Conservation (phyloP, 2,113 vertebrate species). For the Butorides virescens region DNA sequence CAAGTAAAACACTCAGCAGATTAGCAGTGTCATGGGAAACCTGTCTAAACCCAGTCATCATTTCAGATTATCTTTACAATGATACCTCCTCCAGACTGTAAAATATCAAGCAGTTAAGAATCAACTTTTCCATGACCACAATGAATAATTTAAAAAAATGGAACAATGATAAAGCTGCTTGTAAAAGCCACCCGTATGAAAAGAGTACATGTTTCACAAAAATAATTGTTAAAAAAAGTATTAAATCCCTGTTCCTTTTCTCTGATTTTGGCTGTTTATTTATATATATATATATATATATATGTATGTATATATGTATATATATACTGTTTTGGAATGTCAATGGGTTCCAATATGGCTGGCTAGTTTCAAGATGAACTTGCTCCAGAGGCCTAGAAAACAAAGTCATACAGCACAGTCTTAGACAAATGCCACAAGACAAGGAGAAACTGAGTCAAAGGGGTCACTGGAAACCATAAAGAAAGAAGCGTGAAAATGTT, state of each 20-base stretch:
- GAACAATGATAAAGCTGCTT: slow-evolving; percentile 80
- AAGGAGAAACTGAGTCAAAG: slow-evolving; percentile 58
- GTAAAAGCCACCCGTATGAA: slow-evolving; percentile 85
- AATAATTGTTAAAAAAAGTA: slow-evolving; percentile 84
- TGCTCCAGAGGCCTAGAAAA: slow-evolving; percentile 94
- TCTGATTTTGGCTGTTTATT: slow-evolving; percentile 83
- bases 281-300: slow-evolving; percentile 36
- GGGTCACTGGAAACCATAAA: slow-evolving; percentile 43
- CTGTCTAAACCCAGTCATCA: slow-evolving; percentile 53
- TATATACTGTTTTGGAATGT: slow-evolving; percentile 94
- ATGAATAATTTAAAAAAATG: slow-evolving; percentile 70
- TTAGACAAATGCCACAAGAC: slow-evolving; percentile 71
- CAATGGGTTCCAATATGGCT: slow-evolving; percentile 89
- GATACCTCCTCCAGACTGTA: slow-evolving; percentile 71
- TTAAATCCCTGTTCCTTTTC: slow-evolving; percentile 86
- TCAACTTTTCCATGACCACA: slow-evolving; percentile 78
- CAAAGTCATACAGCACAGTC: slow-evolving; percentile 79
- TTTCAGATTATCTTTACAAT: slow-evolving; percentile 65
- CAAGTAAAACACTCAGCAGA: slow-evolving; percentile 58
- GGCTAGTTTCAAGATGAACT: slow-evolving; percentile 95
- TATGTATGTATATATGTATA: slow-evolving; percentile 56
- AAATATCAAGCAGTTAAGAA: slow-evolving; percentile 76
- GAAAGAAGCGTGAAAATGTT: neutral
- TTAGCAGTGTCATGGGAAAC: slow-evolving; percentile 61
- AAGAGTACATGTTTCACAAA: slow-evolving; percentile 84